Evolutionary conservation across 2,113 vertebrate genomes (phyloP).

Genomic region (Eleginops maclovinus): DNA sequence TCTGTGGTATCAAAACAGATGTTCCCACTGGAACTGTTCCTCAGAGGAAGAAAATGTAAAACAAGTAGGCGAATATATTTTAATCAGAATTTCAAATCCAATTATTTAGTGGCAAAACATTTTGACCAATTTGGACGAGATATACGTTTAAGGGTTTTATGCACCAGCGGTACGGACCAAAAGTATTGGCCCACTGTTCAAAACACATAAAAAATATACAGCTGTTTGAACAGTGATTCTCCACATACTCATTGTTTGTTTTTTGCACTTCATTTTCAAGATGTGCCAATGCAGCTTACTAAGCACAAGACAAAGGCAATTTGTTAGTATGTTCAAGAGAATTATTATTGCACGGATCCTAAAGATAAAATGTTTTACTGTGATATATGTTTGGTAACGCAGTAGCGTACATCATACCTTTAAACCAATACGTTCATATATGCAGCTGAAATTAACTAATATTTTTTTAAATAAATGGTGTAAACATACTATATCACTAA

Average conservation of each 20-base stretch:
- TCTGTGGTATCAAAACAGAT: constrained; percentile 59
- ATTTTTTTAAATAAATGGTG: neutral
- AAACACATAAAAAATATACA: neutral
- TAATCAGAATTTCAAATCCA: neutral
- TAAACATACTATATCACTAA: neutral
- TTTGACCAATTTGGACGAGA: neutral
- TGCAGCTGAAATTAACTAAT: neutral
- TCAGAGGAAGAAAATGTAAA: constrained; percentile 6
- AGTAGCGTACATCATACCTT: neutral
- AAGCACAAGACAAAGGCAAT: neutral
- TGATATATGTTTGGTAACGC: too few relatives aligned
- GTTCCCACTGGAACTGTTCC: constrained; percentile 12
- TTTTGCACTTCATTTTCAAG: neutral
- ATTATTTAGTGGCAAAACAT: neutral
- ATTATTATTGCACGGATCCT: too few relatives aligned
- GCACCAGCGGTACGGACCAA: neutral
- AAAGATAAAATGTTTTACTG: too few relatives aligned
- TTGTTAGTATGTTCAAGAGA: neutral
- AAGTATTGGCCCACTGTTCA: neutral
- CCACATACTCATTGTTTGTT: neutral
- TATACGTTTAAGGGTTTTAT: neutral
- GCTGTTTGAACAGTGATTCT: neutral
- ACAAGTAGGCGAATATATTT: neutral
- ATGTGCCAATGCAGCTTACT: neutral
- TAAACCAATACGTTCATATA: constrained; percentile 1